Evolutionary conservation across 2,113 vertebrate genomes (phyloP).

Genomic region (Pipra filicauda): DNA sequence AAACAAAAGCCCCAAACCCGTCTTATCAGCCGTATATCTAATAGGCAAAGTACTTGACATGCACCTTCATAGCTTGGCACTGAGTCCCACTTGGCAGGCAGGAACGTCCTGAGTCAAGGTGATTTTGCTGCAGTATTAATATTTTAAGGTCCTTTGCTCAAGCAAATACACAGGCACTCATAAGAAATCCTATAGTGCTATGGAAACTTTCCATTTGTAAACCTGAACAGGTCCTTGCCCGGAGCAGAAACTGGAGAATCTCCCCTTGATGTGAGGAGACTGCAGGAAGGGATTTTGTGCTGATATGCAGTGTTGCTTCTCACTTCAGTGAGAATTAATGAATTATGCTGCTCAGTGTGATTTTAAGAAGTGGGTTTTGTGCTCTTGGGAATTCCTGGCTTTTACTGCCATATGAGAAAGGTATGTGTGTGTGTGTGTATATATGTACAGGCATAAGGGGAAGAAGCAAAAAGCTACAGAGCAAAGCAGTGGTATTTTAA

Average conservation of each 20-base stretch:
- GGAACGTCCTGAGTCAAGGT: neutral
- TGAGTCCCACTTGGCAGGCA: neutral
- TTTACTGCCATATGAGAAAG: fast-evolving
- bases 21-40: neutral
- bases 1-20: neutral
- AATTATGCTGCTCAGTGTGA: fast-evolving
- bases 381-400: neutral
- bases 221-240: neutral
- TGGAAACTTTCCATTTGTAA: neutral
- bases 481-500: neutral
- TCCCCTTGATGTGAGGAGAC: neutral
- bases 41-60: neutral
- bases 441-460: neutral
- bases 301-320: neutral
- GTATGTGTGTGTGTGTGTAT: neutral
- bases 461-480: neutral
- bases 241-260: neutral
- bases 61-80: neutral
- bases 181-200: neutral
- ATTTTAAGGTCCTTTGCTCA: neutral
- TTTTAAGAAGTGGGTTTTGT: neutral
- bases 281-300: neutral
- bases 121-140: neutral
- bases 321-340: neutral
- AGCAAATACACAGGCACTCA: fast-evolving